Base-by-base conservation (phyloP, 2,888 invertebrate genomes). In the Brassicogethes aeneus region DNA sequence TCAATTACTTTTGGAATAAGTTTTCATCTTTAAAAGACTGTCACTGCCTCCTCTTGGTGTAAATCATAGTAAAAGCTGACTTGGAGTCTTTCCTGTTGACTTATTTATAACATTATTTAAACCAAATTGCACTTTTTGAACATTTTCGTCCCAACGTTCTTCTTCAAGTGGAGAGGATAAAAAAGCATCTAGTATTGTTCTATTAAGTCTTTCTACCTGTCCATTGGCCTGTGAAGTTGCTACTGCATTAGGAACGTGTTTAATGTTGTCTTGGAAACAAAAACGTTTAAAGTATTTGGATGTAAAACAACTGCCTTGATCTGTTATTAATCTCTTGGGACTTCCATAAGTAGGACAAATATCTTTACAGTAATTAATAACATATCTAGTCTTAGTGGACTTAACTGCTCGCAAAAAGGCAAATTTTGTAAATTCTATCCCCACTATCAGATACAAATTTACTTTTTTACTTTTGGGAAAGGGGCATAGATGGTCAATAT, bases 61-160 rank as follows among this genome's bases (percentile, higher is more conserved):
- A 32, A 39, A 52, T 7, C 50, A 46, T 38, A 44, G 42, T 41
- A 47, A 35, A 31, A 51, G 17, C 37, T 50, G 41, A 36, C 44
- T 50, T 2, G 49, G 40, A 10, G 50, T 40, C 41, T 42, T 42
- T 15, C 42, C 34, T 7, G 40, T 41, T 7, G 23, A 7, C 5
- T 10, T 5, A 23, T 23, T 5, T 23, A 7, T 23, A 5, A 10
- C 10, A 40, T 60, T 61, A 36, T 61, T 52, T 34, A 54, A 44
- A 12, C 58, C 50, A 44, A 56, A 55, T 43, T 64, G 59, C 29
- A 61, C 55, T 12, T 41, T 42, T 14, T 54, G 51, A 15, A 64
- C 37, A 15, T 61, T 52, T 36, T 50, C 45, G 49, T 63, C 61
- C 62, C 65, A 65, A 32, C 48, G 50, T 17, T 55, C 59, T 40